Evolutionary conservation across 1,140 invertebrate genomes (phyloP).

Genomic region (Drosophila tristis): DNA sequence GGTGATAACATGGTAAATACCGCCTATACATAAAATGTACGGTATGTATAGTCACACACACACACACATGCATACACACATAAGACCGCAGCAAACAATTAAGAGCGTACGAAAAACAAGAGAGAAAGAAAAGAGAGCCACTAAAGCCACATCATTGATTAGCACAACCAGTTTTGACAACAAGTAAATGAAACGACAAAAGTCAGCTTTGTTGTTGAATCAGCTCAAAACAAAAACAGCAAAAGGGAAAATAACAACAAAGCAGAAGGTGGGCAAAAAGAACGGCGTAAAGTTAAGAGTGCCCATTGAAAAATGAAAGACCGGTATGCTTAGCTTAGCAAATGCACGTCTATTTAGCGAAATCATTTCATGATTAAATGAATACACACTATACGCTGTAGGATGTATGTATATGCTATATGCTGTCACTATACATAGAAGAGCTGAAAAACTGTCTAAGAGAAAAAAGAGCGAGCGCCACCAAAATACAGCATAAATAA

Average conservation of each 20-base stretch:
- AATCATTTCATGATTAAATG: too few relatives aligned
- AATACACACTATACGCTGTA: too few relatives aligned
- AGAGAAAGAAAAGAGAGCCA: conserved; percentile 31
- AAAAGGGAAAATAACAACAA: conserved; percentile 71
- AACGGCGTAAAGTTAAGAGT: conserved; percentile 37
- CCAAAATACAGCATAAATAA: conserved; percentile 25
- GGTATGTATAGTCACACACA: conserved; percentile 7
- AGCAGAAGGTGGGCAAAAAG: conserved; percentile 15
- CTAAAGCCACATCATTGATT: conserved; percentile 49
- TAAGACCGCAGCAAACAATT: conserved; percentile 10
- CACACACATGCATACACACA: conserved; percentile 27
- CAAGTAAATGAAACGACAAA: conserved; percentile 31
- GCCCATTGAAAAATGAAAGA: conserved; percentile 55
- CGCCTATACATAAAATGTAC: too few relatives aligned
- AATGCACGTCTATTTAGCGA: too few relatives aligned
- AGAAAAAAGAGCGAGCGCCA: conserved; percentile 37
- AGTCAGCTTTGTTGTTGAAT: conserved; percentile 60
- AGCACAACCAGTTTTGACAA: conserved; percentile 65
- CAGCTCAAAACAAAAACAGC: conserved; percentile 66
- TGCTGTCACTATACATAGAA: conserved; percentile 2
- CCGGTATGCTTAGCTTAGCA: conserved; percentile 47
- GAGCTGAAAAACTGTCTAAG: conserved; percentile 13
- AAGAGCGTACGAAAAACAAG: neutral
- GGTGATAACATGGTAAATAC: conserved; percentile 30
- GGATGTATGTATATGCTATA: too few relatives aligned